Conservation (phyloP, 1,140 invertebrate genomes). For the Microplitis mediator region DNA sequence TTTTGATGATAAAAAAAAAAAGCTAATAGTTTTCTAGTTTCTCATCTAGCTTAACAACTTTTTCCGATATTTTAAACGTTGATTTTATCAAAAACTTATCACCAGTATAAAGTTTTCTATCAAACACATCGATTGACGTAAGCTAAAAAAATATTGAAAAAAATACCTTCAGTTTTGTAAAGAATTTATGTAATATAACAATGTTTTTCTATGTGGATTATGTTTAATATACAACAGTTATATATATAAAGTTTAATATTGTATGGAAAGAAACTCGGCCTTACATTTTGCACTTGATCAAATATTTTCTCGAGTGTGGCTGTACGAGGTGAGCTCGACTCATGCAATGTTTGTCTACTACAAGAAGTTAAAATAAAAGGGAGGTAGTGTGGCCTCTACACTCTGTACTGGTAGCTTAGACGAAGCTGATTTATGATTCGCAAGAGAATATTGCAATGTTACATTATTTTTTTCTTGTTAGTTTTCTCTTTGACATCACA, state of each 20-base stretch:
- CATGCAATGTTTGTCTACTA: not conserved
- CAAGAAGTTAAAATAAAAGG: conserved; percentile 11
- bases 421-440: not conserved
- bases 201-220: not conserved
- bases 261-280: not conserved
- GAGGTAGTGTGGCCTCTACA: not conserved
- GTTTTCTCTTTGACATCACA: not conserved
- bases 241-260: not conserved
- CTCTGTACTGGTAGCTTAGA: not conserved
- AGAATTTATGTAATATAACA: not conserved
- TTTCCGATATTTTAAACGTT: too few species aligned
- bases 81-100: too few species aligned
- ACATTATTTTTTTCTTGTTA: not conserved
- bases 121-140: too few species aligned
- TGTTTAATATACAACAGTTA: not conserved
- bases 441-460: not conserved
- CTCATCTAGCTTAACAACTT: too few species aligned
- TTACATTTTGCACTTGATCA: conserved; percentile 11
- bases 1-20: too few species aligned
- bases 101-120: too few species aligned
- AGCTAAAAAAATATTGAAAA: too few species aligned
- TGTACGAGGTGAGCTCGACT: not conserved
- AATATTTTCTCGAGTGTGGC: conserved; percentile 8
- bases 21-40: too few species aligned
- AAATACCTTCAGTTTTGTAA: not conserved